Evolutionary conservation across 1,140 invertebrate species (phyloP).

Genomic region (Aphaenogaster rudis): DNA sequence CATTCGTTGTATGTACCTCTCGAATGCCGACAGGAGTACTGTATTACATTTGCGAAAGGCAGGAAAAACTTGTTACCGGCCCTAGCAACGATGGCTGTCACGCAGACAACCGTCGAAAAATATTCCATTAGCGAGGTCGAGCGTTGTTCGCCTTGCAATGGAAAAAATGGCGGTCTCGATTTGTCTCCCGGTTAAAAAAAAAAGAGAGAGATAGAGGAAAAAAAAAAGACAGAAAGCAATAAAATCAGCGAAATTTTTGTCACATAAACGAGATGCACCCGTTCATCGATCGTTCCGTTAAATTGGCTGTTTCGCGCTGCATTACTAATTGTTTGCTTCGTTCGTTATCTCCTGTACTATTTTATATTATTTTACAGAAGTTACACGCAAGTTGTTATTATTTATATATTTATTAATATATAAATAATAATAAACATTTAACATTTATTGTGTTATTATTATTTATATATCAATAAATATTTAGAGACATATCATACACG

Average conservation of each 20-base stretch:
- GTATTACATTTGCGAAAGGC: not conserved
- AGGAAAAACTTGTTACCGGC: constrained; percentile 34
- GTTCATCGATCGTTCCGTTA: not conserved
- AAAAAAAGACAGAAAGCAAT: not conserved
- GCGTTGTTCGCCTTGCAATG: constrained; percentile 33
- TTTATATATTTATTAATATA: constrained; percentile 16
- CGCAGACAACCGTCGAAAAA: constrained; percentile 36
- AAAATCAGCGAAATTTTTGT: constrained; percentile 33
- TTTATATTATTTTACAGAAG: constrained; percentile 15
- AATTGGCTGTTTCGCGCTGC: constrained; percentile 20
- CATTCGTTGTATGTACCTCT: not conserved
- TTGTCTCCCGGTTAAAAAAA: not conserved
- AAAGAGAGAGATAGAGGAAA: not conserved
- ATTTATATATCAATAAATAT: constrained; percentile 9
- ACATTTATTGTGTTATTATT: not conserved
- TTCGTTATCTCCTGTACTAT: not conserved
- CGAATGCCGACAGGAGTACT: not conserved
- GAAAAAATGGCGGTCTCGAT: constrained; percentile 42
- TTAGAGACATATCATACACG: not conserved
- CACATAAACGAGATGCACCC: constrained; percentile 15
- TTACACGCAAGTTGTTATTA: not conserved
- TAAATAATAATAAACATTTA: constrained; percentile 1
- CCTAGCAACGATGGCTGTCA: constrained; percentile 30
- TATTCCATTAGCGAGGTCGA: constrained; percentile 53
- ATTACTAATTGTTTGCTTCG: constrained; percentile 12